A percentile compares a stretch with the other conserved stretches of the same genome.
These are phyloP conservation scores for Erinaceus europaeus DNA, from an alignment of 2,113 vertebrate species.

Conservation along the genomic window DNA sequence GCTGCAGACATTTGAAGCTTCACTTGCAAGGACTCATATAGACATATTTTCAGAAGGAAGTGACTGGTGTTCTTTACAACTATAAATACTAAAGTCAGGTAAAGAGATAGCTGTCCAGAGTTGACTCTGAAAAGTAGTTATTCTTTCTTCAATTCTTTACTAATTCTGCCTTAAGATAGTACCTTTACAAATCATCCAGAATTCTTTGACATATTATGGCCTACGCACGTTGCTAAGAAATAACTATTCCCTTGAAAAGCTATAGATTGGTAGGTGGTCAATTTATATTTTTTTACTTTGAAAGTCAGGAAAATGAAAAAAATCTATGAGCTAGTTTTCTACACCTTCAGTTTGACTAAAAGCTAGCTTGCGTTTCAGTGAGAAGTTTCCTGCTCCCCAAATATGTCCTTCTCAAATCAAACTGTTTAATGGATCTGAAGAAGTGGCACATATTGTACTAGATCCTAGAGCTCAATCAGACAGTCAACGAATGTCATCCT, in stretches of 20 bases:
- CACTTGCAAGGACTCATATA: too few relatives aligned
- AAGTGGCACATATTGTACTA: too few relatives aligned
- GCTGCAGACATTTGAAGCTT: too few relatives aligned
- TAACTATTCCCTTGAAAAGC: background rate
- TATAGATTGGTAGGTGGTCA: background rate
- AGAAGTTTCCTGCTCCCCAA: background rate
- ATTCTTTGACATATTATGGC: background rate
- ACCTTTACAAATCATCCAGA: background rate
- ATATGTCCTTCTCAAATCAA: too few relatives aligned
- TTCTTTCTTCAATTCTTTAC: background rate
- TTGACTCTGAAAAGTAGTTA: background rate
- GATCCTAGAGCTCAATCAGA: too few relatives aligned
- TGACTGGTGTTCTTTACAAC: too few relatives aligned
- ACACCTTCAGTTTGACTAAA: conserved; percentile 3
- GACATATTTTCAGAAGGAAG: too few relatives aligned
- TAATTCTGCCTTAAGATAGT: background rate
- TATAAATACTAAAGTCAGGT: background rate
- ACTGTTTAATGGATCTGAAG: too few relatives aligned
- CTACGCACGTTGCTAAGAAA: background rate
- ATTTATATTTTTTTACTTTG: background rate
- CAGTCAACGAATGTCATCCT: too few relatives aligned
- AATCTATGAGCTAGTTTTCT: background rate
- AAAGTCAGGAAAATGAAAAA: background rate
- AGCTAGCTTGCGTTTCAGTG: background rate
- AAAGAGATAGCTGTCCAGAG: background rate